Evolutionary conservation across 2,797 vertebrate genomes (phyloP).

Genomic region (Myripristis jacobus): DNA sequence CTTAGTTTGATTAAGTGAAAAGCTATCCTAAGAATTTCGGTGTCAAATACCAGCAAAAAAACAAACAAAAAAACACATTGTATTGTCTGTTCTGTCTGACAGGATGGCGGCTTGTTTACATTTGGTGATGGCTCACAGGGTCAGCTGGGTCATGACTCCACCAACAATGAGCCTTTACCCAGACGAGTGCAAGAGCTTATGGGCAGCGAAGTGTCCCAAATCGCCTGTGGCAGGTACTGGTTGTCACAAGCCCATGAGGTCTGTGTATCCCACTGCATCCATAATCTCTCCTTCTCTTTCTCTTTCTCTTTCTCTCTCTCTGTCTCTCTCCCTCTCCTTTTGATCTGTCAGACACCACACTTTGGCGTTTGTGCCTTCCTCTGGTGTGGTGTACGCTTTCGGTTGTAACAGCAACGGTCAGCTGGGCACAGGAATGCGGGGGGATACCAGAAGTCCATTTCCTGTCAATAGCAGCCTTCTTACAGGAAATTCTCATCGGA

Average conservation of each 20-base stretch:
- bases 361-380: conserved; percentile 94
- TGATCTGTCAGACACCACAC: conserved; percentile 89
- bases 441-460: conserved; percentile 88
- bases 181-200: conserved; percentile 92
- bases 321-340: not conserved
- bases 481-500: conserved; percentile 76
- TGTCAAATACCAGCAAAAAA: not conserved
- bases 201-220: conserved; percentile 94
- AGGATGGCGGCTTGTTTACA: conserved; percentile 94
- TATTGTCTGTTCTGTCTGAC: conserved; percentile 33
- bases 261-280: not conserved
- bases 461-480: conserved; percentile 88
- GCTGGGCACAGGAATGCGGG: conserved; percentile 89
- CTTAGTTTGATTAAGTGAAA: conserved; percentile 3
- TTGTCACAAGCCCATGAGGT: not conserved
- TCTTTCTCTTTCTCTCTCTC: conserved; percentile 1
- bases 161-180: conserved; percentile 90
- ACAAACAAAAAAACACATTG: not conserved
- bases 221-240: conserved; percentile 89
- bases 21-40: not conserved
- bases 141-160: conserved; percentile 91
- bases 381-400: conserved; percentile 94
- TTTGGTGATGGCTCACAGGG: conserved; percentile 91
- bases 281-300: not conserved
- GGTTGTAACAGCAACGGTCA: conserved; percentile 94